Evolutionary conservation across 2,797 vertebrate genomes (phyloP).

Genomic region (Phrynocephalus guinanensis): DNA sequence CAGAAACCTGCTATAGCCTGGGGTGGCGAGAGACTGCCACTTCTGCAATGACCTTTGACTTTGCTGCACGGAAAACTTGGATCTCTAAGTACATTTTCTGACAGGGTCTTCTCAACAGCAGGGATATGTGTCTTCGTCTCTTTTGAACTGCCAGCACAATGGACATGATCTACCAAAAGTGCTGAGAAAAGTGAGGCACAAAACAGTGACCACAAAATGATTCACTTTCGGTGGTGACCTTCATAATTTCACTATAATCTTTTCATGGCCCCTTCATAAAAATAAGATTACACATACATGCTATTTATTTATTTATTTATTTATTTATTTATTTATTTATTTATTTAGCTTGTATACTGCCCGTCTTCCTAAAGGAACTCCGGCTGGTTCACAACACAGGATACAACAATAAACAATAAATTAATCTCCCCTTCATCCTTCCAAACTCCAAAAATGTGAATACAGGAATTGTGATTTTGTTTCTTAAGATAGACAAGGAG

Average conservation of each 20-base stretch:
- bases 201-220: conserved; percentile 16
- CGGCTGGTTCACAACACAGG: too few species aligned
- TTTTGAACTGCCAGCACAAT: conserved; percentile 61
- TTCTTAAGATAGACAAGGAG: neutral
- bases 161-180: conserved; percentile 57
- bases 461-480: conserved; percentile 8
- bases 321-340: too few species aligned
- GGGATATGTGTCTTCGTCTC: conserved; percentile 41
- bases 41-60: conserved; percentile 21
- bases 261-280: neutral
- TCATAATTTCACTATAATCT: conserved; percentile 46
- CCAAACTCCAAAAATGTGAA: neutral
- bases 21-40: neutral
- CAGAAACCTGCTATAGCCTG: neutral
- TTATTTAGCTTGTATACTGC: too few species aligned
- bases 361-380: too few species aligned
- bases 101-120: conserved; percentile 38
- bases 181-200: conserved; percentile 60
- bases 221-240: conserved; percentile 39
- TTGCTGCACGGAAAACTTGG: neutral
- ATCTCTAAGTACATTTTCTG: conserved; percentile 59
- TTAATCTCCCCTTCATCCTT: neutral
- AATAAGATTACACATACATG: neutral
- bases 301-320: too few species aligned
- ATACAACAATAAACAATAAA: too few species aligned